Evolutionary conservation across 1,140 invertebrate genomes (phyloP).

Genomic region (Hyposmocoma kahamanoa): DNA sequence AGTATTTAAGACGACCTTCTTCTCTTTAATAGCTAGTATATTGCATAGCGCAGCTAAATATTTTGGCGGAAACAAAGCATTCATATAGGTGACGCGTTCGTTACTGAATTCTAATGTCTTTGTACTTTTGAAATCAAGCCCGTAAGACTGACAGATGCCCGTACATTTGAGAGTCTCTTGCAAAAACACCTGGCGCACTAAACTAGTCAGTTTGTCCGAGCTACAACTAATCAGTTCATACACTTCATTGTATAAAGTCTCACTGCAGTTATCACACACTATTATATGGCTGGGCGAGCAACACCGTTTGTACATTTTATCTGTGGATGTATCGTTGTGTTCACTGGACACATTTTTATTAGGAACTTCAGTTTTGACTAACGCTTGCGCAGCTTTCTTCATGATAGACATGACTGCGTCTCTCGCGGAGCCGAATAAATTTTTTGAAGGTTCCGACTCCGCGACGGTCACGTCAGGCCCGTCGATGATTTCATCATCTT

Average conservation of each 20-base stretch:
- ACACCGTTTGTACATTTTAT: conserved; percentile 72
- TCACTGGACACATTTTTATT: conserved; percentile 61
- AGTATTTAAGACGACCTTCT: conserved; percentile 79
- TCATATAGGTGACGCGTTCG: conserved; percentile 70
- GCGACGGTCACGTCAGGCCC: conserved; percentile 53
- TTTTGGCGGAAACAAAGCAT: conserved; percentile 77
- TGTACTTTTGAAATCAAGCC: conserved; percentile 76
- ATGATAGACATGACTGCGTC: conserved; percentile 92
- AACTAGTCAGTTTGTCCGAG: conserved; percentile 68
- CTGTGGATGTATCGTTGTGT: conserved; percentile 53
- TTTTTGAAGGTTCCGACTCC: conserved; percentile 73
- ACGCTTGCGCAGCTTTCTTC: conserved; percentile 88
- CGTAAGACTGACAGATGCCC: conserved; percentile 73
- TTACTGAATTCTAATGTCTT: conserved; percentile 60
- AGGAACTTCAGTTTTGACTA: conserved; percentile 81
- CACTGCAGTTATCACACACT: conserved; percentile 81
- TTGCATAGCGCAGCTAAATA: conserved; percentile 87
- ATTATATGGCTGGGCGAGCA: conserved; percentile 80
- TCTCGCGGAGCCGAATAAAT: conserved; percentile 88
- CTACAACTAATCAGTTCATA: conserved; percentile 81
- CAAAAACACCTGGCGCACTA: conserved; percentile 74
- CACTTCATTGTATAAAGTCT: conserved; percentile 77
- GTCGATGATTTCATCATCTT: conserved; percentile 77
- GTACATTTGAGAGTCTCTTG: conserved; percentile 73
- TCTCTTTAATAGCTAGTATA: conserved; percentile 78